A percentile compares a stretch with the other conserved stretches of the same genome.
phyloP scores from a whole-genome alignment of 2,888 invertebrate species.

The Arctia plantaginis region DNA sequence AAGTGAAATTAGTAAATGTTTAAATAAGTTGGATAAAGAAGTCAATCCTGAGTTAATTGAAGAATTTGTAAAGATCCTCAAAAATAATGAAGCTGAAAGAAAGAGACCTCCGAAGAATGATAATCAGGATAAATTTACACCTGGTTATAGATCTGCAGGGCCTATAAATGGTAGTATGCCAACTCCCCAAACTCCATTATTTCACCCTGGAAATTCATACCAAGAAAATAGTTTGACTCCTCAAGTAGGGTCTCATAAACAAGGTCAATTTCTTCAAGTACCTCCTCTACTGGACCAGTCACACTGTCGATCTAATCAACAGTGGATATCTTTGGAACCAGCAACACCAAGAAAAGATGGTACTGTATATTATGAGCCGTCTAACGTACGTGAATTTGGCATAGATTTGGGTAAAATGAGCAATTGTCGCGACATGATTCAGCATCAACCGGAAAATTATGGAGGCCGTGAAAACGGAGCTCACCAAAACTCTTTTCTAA shows the following conservation, averaged over 20 bases:
- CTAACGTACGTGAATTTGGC: neutral
- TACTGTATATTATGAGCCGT: neutral
- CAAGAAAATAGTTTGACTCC: neutral
- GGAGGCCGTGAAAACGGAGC: neutral
- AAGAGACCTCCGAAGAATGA: slow-evolving; percentile 34
- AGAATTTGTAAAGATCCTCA: slow-evolving; percentile 60
- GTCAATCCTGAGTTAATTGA: slow-evolving; percentile 49
- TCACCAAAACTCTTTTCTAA: neutral
- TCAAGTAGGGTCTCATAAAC: neutral
- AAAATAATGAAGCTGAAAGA: slow-evolving; percentile 52
- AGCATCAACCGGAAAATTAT: neutral
- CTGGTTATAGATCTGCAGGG: neutral
- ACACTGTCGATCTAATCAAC: slow-evolving; percentile 1
- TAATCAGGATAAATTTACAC: neutral
- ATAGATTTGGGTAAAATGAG: neutral
- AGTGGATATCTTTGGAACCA: slow-evolving; percentile 5
- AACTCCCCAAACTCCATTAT: neutral
- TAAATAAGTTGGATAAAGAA: slow-evolving; percentile 57
- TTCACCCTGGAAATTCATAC: neutral
- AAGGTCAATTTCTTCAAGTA: slow-evolving; percentile 9
- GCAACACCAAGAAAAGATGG: neutral
- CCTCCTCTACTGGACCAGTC: slow-evolving; percentile 7
- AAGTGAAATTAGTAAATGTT: slow-evolving; percentile 55
- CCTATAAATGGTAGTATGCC: neutral
- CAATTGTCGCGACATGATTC: neutral